Conservation (phyloP, 2,888 invertebrate genomes). For the Hipparchia sbordonii region DNA sequence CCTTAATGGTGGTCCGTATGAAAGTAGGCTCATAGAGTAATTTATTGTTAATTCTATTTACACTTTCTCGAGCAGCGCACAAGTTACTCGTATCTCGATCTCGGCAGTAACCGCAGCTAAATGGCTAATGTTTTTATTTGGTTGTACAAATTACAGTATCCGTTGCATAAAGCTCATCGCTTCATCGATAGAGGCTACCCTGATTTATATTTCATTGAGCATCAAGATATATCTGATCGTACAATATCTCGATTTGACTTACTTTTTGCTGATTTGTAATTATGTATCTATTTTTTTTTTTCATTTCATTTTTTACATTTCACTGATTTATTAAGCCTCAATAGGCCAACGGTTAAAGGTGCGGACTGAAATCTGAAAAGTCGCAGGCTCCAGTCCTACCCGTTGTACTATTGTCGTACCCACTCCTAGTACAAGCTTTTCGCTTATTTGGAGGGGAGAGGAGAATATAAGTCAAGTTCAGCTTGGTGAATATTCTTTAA, state of each 20-base stretch:
- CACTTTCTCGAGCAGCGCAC: constrained; percentile 48
- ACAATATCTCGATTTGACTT: neutral
- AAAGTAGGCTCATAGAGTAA: constrained; percentile 16
- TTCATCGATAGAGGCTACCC: constrained; percentile 63
- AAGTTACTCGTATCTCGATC: constrained; percentile 62
- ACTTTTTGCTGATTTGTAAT: too few relatives aligned
- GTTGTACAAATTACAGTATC: constrained; percentile 64
- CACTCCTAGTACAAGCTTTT: too few relatives aligned
- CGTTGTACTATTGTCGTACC: too few relatives aligned
- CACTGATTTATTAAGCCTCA: too few relatives aligned
- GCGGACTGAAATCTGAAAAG: too few relatives aligned
- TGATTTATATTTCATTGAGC: constrained; percentile 72
- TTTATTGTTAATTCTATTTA: constrained; percentile 44
- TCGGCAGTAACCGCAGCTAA: constrained; percentile 69
- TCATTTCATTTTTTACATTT: too few relatives aligned
- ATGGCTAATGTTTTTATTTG: constrained; percentile 68
- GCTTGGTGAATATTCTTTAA: too few relatives aligned
- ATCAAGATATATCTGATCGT: constrained; percentile 42
- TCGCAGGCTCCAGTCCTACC: too few relatives aligned
- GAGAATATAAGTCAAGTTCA: too few relatives aligned
- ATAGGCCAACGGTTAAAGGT: too few relatives aligned
- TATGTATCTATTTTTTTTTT: too few relatives aligned
- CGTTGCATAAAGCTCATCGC: constrained; percentile 66
- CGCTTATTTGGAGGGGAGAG: too few relatives aligned
- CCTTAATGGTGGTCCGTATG: constrained; percentile 4